phyloP scores from a whole-genome alignment of 1,140 invertebrate species.

The Lordiphosa clarofinis region DNA sequence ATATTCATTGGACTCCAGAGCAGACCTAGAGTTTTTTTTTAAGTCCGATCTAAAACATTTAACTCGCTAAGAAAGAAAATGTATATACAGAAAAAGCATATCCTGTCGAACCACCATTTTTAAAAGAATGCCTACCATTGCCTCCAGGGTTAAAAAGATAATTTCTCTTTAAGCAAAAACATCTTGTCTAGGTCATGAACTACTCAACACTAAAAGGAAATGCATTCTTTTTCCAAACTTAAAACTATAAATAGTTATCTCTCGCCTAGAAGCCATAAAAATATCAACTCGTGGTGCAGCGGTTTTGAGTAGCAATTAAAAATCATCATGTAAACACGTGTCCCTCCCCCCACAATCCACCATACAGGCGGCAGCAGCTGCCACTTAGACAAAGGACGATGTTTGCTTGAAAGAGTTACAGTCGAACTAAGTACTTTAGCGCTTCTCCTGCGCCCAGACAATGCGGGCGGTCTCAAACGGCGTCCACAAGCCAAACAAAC shows the following conservation, averaged over 20 bases:
- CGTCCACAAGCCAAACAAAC: slow-evolving; percentile 64
- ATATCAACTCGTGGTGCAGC: background rate
- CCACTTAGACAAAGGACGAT: slow-evolving; percentile 47
- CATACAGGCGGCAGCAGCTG: slow-evolving; percentile 20
- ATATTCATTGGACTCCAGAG: too few species aligned
- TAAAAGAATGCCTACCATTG: too few species aligned
- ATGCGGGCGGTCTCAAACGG: slow-evolving; percentile 53
- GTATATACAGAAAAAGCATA: too few species aligned
- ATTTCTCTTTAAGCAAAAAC: background rate
- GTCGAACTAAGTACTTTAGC: slow-evolving; percentile 40
- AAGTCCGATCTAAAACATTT: too few species aligned
- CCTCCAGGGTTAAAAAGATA: too few species aligned
- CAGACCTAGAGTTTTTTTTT: too few species aligned
- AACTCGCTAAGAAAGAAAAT: too few species aligned
- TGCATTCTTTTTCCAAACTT: too few species aligned
- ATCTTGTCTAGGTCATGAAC: slow-evolving; percentile 17
- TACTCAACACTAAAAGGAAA: background rate
- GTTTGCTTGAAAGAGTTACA: slow-evolving; percentile 64
- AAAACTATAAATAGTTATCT: too few species aligned
- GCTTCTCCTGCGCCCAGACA: slow-evolving; percentile 19
- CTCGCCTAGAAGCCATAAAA: background rate
- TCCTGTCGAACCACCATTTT: too few species aligned
- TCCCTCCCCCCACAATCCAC: slow-evolving; percentile 1
- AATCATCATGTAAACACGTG: slow-evolving; percentile 23
- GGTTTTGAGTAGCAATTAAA: slow-evolving; percentile 22